These are phyloP conservation scores for Sclerodermus sp. DNA, from an alignment of 2,888 invertebrate genomes.

Conservation along the genomic window DNA sequence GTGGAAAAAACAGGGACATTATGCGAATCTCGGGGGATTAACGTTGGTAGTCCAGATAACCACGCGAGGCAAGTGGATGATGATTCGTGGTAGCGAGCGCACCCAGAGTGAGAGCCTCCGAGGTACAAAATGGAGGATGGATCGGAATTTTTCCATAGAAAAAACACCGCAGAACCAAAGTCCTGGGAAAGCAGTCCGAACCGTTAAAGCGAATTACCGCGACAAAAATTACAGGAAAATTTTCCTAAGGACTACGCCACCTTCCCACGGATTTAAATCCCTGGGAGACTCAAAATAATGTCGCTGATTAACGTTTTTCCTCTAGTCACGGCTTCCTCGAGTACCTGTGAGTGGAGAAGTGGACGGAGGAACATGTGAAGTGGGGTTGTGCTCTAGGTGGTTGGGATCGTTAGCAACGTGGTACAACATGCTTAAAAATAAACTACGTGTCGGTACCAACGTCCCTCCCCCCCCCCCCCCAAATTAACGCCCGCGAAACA, in stretches of 20 bases:
- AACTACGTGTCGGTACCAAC: conserved; percentile 6
- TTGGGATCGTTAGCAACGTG: conserved; percentile 38
- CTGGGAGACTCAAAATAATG: too few species aligned
- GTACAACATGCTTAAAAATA: conserved; percentile 37
- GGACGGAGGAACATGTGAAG: conserved; percentile 12
- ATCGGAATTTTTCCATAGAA: too few species aligned
- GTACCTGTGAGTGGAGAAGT: conserved; percentile 8
- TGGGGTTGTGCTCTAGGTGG: conserved; percentile 26
- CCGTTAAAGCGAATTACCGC: too few species aligned
- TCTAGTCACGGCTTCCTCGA: too few species aligned
- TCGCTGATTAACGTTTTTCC: too few species aligned
- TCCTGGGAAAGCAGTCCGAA: too few species aligned
- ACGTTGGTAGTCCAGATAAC: neutral
- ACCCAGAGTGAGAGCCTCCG: neutral
- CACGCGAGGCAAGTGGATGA: neutral
- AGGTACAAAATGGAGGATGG: neutral
- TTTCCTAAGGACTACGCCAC: too few species aligned
- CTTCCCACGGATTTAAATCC: too few species aligned
- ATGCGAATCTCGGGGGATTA: neutral
- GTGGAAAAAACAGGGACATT: too few species aligned
- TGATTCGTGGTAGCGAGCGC: neutral
- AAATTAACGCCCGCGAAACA: conserved; percentile 30
- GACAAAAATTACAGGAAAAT: too few species aligned
- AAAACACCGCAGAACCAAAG: too few species aligned
- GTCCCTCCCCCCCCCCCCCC: conserved; percentile 17